Conservation (phyloP, 1,140 invertebrate species). For the Rhagoletis zephyria region DNA sequence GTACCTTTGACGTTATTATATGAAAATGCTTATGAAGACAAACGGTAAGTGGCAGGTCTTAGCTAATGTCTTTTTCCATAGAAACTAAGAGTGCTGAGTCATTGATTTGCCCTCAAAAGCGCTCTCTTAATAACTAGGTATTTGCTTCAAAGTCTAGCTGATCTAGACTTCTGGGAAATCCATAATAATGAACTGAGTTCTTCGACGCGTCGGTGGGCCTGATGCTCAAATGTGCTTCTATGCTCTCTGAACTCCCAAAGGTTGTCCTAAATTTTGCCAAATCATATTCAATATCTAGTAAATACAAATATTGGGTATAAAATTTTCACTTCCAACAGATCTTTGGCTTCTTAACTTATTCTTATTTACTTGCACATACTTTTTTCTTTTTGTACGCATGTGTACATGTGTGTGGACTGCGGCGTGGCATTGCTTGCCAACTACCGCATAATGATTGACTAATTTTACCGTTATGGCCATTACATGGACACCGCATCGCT, state of each 20-base stretch:
- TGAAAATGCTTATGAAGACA: too few relatives aligned
- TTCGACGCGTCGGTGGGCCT: too few relatives aligned
- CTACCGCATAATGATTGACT: slow-evolving; percentile 70
- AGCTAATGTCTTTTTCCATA: too few relatives aligned
- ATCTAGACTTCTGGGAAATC: too few relatives aligned
- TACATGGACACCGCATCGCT: slow-evolving; percentile 14
- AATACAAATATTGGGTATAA: neutral
- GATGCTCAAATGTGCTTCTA: too few relatives aligned
- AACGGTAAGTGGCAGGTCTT: too few relatives aligned
- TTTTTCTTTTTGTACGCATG: neutral
- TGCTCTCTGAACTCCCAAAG: neutral
- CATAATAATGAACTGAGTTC: too few relatives aligned
- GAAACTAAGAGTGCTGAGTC: too few relatives aligned
- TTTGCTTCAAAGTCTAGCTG: too few relatives aligned
- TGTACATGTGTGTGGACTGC: neutral
- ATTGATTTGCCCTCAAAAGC: too few relatives aligned
- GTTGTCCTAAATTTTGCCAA: neutral
- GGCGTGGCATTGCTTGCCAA: slow-evolving; percentile 49
- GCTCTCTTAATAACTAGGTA: too few relatives aligned
- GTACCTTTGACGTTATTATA: too few relatives aligned
- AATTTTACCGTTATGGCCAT: slow-evolving; percentile 68
- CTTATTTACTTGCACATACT: neutral
- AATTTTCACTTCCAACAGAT: neutral
- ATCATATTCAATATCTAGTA: neutral
- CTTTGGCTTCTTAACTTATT: neutral